A percentile compares a stretch with the other conserved stretches of the same genome.
Conservation (phyloP, 2,113 vertebrate species). For the Sebastes schlegelii region DNA sequence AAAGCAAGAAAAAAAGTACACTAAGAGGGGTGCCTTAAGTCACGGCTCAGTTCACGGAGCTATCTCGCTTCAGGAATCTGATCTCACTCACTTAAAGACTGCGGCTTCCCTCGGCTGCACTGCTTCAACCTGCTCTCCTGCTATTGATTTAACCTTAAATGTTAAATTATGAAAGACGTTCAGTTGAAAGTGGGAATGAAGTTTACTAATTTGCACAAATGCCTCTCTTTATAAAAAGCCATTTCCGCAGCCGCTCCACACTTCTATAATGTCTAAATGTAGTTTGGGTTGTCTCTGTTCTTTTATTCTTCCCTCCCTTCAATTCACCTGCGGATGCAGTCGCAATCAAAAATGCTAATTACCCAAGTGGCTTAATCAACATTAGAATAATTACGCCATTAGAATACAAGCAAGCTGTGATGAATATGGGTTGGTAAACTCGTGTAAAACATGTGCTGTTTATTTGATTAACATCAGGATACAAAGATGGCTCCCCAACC, state of each 20-base stretch:
- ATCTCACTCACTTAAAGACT: constrained; percentile 51
- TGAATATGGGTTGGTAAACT: constrained; percentile 69
- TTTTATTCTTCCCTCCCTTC: constrained; percentile 38
- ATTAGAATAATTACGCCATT: constrained; percentile 81
- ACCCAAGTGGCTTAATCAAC: constrained; percentile 80
- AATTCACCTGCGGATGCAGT: constrained; percentile 73
- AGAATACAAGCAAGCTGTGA: constrained; percentile 72
- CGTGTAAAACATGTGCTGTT: constrained; percentile 77
- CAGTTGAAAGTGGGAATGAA: not conserved
- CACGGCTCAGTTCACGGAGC: constrained; percentile 59
- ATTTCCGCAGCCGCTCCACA: not conserved
- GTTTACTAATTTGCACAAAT: constrained; percentile 4
- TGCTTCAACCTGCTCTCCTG: not conserved
- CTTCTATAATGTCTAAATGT: constrained; percentile 26
- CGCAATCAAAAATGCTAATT: constrained; percentile 80
- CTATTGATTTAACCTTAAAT: not conserved
- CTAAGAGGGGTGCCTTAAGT: constrained; percentile 71
- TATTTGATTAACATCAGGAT: constrained; percentile 72
- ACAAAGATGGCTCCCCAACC: constrained; percentile 66
- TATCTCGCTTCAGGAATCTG: constrained; percentile 54
- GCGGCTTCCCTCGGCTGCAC: constrained; percentile 21
- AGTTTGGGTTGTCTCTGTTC: constrained; percentile 33
- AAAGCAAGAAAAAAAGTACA: constrained; percentile 82
- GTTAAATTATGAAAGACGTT: not conserved
- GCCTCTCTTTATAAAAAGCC: not conserved